Evolutionary conservation across 2,113 vertebrate species (phyloP).

Genomic region (Hypanus sabinus): DNA sequence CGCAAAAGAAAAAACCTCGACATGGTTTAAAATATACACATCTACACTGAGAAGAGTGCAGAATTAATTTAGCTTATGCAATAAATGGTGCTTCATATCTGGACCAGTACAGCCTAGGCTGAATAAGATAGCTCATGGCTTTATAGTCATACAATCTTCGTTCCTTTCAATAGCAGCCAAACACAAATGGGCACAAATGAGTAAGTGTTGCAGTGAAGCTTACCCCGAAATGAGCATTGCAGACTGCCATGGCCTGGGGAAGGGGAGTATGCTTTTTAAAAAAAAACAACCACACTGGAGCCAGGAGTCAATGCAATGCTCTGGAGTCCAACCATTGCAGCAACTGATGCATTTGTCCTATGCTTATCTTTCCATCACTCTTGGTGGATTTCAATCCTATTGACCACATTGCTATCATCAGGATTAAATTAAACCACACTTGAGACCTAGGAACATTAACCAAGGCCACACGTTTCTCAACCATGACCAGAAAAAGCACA

Average conservation of each 20-base stretch:
- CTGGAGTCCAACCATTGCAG: background rate
- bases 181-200: background rate
- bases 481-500: background rate
- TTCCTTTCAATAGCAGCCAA: background rate
- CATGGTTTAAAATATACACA: slow-evolving; percentile 7
- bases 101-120: background rate
- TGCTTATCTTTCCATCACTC: background rate
- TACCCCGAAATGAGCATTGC: background rate
- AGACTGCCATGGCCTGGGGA: background rate
- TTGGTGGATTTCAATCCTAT: background rate
- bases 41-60: background rate
- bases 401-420: background rate
- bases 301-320: background rate
- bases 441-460: background rate
- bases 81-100: slow-evolving; percentile 11
- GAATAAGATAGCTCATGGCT: background rate
- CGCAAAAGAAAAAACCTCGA: background rate
- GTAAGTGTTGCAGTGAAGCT: background rate
- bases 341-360: background rate
- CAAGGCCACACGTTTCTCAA: background rate
- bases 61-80: slow-evolving; percentile 22
- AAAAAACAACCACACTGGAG: background rate
- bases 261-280: background rate
- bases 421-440: background rate
- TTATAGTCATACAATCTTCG: background rate